These are phyloP conservation scores for Dreissena polymorpha DNA, from an alignment of 1,140 invertebrate species.

Conservation along the genomic window DNA sequence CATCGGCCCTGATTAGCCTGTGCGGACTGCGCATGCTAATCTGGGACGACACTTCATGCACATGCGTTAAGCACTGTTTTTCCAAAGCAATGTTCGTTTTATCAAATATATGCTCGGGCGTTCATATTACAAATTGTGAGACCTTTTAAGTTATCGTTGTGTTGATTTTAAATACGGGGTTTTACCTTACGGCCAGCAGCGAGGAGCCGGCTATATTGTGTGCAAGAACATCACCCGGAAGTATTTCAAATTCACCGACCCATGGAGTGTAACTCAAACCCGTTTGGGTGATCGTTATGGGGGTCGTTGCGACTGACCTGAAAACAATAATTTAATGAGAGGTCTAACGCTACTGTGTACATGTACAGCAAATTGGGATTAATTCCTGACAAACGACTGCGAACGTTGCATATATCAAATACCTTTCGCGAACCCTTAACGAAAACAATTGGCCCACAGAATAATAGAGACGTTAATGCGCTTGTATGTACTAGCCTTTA, in stretches of 20 bases:
- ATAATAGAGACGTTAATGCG: no score
- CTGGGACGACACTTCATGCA: no score
- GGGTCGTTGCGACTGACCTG: background rate
- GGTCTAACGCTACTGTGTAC: background rate
- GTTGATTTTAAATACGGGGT: background rate
- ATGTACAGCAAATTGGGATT: background rate
- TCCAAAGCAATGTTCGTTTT: background rate
- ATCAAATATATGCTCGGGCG: background rate
- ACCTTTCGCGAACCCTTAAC: no score
- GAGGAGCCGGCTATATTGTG: background rate
- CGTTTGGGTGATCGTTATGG: background rate
- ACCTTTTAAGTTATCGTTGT: background rate
- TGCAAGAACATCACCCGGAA: constrained; percentile 25
- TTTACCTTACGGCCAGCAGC: background rate
- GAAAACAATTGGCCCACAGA: no score
- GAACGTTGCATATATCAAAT: no score
- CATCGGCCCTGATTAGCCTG: background rate
- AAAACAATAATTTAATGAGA: background rate
- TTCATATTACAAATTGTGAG: no score
- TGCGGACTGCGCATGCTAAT: no score
- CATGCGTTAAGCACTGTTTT: no score
- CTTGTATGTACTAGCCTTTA: no score
- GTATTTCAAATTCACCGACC: background rate
- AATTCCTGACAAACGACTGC: background rate
- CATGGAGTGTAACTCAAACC: background rate